A percentile compares a stretch with the other conserved stretches of the same genome.
phyloP scores from a whole-genome alignment of 2,113 vertebrate genomes.

The Erinaceus europaeus region DNA sequence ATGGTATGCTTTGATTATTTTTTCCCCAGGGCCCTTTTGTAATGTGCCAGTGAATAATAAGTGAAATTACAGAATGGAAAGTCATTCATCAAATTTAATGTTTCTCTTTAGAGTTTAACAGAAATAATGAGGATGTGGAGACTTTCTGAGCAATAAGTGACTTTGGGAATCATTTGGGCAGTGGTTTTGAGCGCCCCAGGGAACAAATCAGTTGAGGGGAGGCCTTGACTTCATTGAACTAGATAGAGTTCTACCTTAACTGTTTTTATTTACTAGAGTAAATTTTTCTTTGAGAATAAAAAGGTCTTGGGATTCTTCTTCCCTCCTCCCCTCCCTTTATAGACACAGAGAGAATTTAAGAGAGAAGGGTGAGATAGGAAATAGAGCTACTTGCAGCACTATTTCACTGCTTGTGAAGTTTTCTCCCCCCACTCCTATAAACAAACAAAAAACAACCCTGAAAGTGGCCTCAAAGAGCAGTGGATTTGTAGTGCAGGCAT shows the following conservation, averaged over 20 bases:
- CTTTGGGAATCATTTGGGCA: slow-evolving; percentile 9
- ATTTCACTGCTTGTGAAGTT: too few relatives aligned
- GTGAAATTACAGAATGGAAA: slow-evolving; percentile 30
- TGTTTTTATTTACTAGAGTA: background rate
- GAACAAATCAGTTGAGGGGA: background rate
- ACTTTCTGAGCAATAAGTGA: background rate
- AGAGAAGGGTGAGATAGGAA: too few relatives aligned
- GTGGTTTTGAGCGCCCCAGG: background rate
- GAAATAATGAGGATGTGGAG: background rate
- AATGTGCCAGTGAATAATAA: slow-evolving; percentile 15
- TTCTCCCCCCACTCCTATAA: too few relatives aligned
- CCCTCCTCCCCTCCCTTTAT: background rate
- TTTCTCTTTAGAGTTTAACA: slow-evolving; percentile 17
- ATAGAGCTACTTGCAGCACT: too few relatives aligned
- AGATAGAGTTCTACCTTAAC: background rate
- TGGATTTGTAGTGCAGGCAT: too few relatives aligned
- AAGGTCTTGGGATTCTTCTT: background rate
- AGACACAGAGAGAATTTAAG: background rate
- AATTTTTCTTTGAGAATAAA: slow-evolving; percentile 22
- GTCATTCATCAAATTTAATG: slow-evolving; percentile 26
- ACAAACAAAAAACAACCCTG: too few relatives aligned
- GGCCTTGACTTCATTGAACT: background rate
- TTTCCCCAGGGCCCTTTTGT: background rate
- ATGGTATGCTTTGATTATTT: slow-evolving; percentile 27
- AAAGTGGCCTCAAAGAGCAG: too few relatives aligned